Percentiles rank a stretch among this genome's conserved stretches.
Conservation (phyloP, 2,113 vertebrate genomes). For the Pedionomus torquatus region DNA sequence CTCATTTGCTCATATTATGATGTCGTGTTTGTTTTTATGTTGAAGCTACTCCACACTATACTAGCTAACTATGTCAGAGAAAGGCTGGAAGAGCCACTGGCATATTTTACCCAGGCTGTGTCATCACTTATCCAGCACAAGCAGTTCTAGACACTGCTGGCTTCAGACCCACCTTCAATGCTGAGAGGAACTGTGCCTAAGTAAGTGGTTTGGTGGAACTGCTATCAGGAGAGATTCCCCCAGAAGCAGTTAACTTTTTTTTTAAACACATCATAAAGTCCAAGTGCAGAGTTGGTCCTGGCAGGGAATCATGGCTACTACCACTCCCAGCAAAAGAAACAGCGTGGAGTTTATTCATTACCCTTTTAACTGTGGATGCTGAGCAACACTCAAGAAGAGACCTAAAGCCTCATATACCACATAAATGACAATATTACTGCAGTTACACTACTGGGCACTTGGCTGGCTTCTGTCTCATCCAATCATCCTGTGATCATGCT, state of each 20-base stretch:
- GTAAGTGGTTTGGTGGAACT: background rate
- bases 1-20: background rate
- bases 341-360: background rate
- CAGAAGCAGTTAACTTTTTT: background rate
- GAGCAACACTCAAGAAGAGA: background rate
- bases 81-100: background rate
- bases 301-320: background rate
- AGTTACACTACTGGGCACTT: background rate
- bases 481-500: background rate
- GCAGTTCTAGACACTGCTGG: background rate
- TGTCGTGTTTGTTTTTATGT: background rate
- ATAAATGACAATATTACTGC: background rate
- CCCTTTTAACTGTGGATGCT: background rate
- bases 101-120: background rate
- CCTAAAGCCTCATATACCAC: background rate
- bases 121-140: slow-evolving; percentile 4
- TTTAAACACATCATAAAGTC: background rate
- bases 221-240: background rate
- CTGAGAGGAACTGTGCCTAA: background rate
- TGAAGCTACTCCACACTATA: background rate
- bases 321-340: background rate
- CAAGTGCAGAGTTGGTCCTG: background rate
- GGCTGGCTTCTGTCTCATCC: background rate
- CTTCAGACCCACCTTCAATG: background rate
- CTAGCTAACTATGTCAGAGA: background rate